phyloP scores from a whole-genome alignment of 2,797 vertebrate species.

The Pangasius mekongensis region DNA sequence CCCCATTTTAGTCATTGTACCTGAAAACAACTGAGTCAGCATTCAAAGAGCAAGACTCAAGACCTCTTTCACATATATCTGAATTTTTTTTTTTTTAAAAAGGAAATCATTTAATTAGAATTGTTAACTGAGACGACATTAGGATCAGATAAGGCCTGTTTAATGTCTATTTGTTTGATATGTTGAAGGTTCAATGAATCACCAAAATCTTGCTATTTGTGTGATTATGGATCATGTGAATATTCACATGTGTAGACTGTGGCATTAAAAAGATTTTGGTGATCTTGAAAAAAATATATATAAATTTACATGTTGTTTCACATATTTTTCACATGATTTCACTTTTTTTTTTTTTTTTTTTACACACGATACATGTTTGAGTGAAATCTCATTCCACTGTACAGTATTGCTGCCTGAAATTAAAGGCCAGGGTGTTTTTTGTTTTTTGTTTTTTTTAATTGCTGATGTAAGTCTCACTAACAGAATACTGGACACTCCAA shows the following conservation, averaged over 20 bases:
- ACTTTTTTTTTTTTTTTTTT: not conserved
- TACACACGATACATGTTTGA: not conserved
- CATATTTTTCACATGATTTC: not conserved
- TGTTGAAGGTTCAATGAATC: not conserved
- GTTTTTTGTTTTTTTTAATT: not conserved
- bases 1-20: conserved; percentile 27
- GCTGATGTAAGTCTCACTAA: not conserved
- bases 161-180: not conserved
- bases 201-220: not conserved
- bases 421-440: not conserved
- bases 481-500: not conserved
- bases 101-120: not conserved
- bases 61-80: not conserved
- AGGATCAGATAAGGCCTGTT: not conserved
- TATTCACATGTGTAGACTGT: not conserved
- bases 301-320: not conserved
- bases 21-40: conserved; percentile 20
- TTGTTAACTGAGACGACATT: not conserved
- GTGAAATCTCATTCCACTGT: not conserved
- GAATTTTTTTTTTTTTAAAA: not conserved
- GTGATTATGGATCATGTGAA: not conserved
- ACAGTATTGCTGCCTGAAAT: not conserved
- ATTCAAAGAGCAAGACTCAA: conserved; percentile 3
- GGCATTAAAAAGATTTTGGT: not conserved
- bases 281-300: not conserved